phyloP scores from a whole-genome alignment of 2,797 vertebrate genomes.

The Lindbergichthys nudifrons region DNA sequence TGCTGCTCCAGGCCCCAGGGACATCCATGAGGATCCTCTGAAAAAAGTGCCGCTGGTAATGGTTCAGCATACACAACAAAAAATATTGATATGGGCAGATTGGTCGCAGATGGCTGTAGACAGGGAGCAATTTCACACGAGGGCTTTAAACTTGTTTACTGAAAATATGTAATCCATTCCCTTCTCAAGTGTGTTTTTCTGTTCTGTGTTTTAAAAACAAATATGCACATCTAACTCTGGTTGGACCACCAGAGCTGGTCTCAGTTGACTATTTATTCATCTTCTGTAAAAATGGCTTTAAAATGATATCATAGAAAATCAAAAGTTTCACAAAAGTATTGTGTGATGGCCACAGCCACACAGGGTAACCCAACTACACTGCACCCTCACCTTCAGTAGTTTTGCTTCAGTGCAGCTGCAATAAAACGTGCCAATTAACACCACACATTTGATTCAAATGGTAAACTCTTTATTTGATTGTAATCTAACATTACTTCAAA shows the following conservation, averaged over 20 bases:
- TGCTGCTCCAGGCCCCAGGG: conserved; percentile 47
- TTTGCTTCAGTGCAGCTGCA: too few relatives aligned
- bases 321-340: conserved; percentile 1
- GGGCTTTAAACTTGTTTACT: conserved; percentile 44
- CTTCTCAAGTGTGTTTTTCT: conserved; percentile 16
- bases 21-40: conserved; percentile 56
- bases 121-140: conserved; percentile 48
- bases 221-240: conserved; percentile 11
- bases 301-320: background rate
- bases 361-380: too few relatives aligned
- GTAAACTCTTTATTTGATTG: too few relatives aligned
- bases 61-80: conserved; percentile 58
- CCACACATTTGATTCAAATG: too few relatives aligned
- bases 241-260: background rate
- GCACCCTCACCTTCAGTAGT: too few relatives aligned
- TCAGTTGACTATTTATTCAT: conserved; percentile 16
- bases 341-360: too few relatives aligned
- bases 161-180: conserved; percentile 38
- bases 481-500: too few relatives aligned
- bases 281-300: conserved; percentile 10
- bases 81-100: conserved; percentile 58
- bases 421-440: too few relatives aligned
- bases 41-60: conserved; percentile 59
- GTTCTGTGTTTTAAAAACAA: conserved; percentile 19
- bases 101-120: conserved; percentile 41